Evolutionary conservation across 2,888 invertebrate species (phyloP).

Genomic region (Perizoma affinitatum): DNA sequence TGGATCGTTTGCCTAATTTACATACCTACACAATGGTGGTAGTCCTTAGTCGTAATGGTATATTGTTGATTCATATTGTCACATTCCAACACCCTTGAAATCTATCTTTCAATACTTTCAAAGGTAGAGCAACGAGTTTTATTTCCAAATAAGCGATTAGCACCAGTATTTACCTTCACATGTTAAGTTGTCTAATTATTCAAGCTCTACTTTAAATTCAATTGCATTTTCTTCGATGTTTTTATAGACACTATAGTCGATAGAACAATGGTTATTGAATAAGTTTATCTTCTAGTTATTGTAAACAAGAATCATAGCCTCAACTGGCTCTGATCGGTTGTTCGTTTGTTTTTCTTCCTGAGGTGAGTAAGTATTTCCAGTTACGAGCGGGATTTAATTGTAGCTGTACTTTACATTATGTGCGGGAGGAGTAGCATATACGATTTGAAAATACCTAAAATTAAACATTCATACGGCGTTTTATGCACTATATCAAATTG

Average conservation of each 20-base stretch:
- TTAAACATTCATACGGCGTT: not conserved
- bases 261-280: slow-evolving; percentile 37
- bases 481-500: not conserved
- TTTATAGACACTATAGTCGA: slow-evolving; percentile 21
- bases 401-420: no score
- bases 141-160: slow-evolving; percentile 24
- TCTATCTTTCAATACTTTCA: slow-evolving; percentile 11
- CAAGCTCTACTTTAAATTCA: slow-evolving; percentile 33
- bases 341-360: slow-evolving; percentile 11
- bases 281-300: slow-evolving; percentile 17
- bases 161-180: slow-evolving; percentile 25
- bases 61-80: slow-evolving; percentile 34
- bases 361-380: not conserved
- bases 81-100: slow-evolving; percentile 27
- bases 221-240: slow-evolving; percentile 33
- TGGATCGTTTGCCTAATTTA: slow-evolving; percentile 41
- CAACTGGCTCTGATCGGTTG: not conserved
- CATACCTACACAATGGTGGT: slow-evolving; percentile 31
- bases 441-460: not conserved
- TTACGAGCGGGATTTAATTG: not conserved
- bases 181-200: slow-evolving; percentile 29
- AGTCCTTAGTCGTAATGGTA: slow-evolving; percentile 21
- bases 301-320: slow-evolving; percentile 17
- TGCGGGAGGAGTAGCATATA: no score
- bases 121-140: slow-evolving; percentile 5